phyloP scores from a whole-genome alignment of 2,888 invertebrate genomes.

The Hetaerina titia region DNA sequence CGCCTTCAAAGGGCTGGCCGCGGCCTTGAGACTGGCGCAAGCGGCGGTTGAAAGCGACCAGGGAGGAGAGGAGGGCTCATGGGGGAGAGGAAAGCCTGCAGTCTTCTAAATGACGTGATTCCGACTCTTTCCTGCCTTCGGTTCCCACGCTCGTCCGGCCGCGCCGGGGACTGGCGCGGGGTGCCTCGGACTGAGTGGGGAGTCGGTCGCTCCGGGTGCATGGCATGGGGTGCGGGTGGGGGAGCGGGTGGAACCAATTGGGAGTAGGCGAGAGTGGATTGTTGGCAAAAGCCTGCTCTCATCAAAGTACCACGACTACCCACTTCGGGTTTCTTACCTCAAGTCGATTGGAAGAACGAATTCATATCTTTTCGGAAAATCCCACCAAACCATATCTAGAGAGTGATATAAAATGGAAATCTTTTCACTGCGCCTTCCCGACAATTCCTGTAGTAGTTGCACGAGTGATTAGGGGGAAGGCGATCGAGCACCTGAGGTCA shows the following conservation, averaged over 20 bases:
- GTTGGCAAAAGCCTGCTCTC: neutral
- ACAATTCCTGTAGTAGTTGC: too few species aligned
- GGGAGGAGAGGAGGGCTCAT: neutral
- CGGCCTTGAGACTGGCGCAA: neutral
- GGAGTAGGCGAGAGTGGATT: neutral
- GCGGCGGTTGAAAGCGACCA: neutral
- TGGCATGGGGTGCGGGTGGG: neutral
- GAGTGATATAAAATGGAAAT: too few species aligned
- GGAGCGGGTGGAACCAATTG: neutral
- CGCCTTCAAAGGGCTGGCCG: neutral
- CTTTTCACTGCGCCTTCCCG: too few species aligned
- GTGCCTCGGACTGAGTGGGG: neutral
- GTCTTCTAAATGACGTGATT: neutral
- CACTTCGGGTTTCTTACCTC: too few species aligned
- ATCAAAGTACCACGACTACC: too few species aligned
- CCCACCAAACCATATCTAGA: too few species aligned
- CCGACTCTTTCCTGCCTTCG: neutral
- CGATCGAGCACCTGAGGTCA: too few species aligned
- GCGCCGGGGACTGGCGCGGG: neutral
- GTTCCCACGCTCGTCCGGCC: too few species aligned
- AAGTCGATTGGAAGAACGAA: too few species aligned
- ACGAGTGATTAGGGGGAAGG: too few species aligned
- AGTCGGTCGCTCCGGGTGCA: neutral
- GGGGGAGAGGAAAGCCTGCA: neutral
- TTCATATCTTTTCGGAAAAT: too few species aligned